Percentiles rank a stretch among this genome's conserved stretches.
Evolutionary conservation across 2,113 vertebrate genomes (phyloP).

Genomic region (Ctenomys sociabilis): DNA sequence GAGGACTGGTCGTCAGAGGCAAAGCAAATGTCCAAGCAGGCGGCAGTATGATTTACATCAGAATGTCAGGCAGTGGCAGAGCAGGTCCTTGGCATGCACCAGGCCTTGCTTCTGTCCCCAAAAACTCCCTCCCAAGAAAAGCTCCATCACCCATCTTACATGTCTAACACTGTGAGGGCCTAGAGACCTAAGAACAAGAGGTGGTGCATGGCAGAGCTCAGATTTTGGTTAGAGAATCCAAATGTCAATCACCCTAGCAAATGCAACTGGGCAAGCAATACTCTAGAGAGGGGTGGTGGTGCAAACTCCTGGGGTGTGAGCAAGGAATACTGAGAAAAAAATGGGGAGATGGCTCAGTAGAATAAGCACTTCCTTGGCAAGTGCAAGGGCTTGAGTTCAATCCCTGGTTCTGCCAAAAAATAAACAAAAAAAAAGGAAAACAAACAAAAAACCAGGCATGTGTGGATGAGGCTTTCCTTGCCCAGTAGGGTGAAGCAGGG

Average conservation of each 20-base stretch:
- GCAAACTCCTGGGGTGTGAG: accelerated
- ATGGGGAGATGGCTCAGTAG: too few species aligned
- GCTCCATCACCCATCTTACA: background rate
- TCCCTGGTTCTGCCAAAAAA: too few species aligned
- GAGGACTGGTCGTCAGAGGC: accelerated
- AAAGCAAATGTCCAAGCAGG: background rate
- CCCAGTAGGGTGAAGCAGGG: too few species aligned
- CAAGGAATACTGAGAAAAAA: background rate
- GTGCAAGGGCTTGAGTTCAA: too few species aligned
- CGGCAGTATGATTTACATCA: accelerated
- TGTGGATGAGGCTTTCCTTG: background rate
- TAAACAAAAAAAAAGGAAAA: too few species aligned
- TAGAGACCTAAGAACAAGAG: too few species aligned
- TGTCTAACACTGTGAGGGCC: background rate
- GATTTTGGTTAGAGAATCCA: background rate
- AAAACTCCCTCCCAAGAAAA: background rate
- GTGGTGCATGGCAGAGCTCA: accelerated
- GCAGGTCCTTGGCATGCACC: background rate
- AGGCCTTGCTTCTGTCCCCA: background rate
- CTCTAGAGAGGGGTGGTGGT: accelerated
- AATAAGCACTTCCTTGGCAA: too few species aligned
- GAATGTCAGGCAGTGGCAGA: background rate
- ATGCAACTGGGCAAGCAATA: accelerated
- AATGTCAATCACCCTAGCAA: background rate
- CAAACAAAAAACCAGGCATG: too few species aligned